Percentiles rank a stretch among this genome's conserved stretches.
phyloP scores from a whole-genome alignment of 2,888 invertebrate species.

The Sarcophaga subvicina region DNA sequence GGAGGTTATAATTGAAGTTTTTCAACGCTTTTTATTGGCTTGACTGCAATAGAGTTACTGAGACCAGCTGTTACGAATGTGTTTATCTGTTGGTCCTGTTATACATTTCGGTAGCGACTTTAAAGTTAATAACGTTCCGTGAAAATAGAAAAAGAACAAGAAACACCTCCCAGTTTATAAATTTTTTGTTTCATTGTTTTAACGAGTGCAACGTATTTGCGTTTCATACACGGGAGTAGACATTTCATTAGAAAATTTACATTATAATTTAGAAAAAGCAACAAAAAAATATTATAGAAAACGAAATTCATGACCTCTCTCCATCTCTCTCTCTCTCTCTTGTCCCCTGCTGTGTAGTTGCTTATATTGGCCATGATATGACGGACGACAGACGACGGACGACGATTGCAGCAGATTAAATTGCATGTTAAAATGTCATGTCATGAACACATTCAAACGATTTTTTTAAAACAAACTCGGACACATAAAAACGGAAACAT shows the following conservation, averaged over 20 bases:
- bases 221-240: constrained; percentile 18
- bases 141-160: constrained; percentile 5
- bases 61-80: too few relatives aligned
- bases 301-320: too few relatives aligned
- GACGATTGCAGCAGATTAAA: constrained; percentile 22
- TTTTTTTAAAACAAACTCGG: background rate
- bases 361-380: constrained; percentile 11
- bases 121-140: constrained; percentile 25
- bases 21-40: too few relatives aligned
- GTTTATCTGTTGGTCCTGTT: background rate
- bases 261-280: constrained; percentile 52
- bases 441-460: constrained; percentile 37
- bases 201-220: background rate
- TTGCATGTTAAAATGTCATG: constrained; percentile 62
- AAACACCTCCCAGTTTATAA: background rate
- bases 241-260: constrained; percentile 44
- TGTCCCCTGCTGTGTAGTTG: background rate
- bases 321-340: background rate
- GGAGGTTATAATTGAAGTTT: too few relatives aligned
- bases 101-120: background rate
- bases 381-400: background rate
- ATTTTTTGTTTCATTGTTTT: constrained; percentile 4
- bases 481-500: background rate
- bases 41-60: too few relatives aligned
- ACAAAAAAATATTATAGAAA: background rate